Evolutionary conservation across 2,888 invertebrate species (phyloP).

Genomic region (Arenicola marina): DNA sequence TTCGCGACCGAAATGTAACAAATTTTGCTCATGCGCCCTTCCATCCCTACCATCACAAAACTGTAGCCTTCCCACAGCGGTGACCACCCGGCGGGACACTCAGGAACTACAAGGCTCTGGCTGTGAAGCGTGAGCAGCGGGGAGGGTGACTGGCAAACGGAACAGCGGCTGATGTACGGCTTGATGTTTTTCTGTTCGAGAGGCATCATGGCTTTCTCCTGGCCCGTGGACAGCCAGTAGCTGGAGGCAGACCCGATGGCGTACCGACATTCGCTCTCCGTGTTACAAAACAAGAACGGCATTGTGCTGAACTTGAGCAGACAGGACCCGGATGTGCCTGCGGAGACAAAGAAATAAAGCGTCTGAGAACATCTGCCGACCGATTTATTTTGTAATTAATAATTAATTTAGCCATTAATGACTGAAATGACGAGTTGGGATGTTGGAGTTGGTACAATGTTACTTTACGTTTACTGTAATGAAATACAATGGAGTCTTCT

Average conservation of each 20-base stretch:
- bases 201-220: slow-evolving; percentile 93
- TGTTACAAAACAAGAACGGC: slow-evolving; percentile 96
- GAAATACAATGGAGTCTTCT: too few species aligned
- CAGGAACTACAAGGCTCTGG: slow-evolving; percentile 78
- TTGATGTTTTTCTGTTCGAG: slow-evolving; percentile 69
- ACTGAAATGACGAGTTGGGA: too few species aligned
- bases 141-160: slow-evolving; percentile 86
- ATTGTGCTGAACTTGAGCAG: slow-evolving; percentile 88
- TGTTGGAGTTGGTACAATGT: too few species aligned
- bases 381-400: too few species aligned
- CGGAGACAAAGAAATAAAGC: too few species aligned
- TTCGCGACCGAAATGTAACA: not conserved
- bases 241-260: slow-evolving; percentile 95
- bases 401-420: too few species aligned
- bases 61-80: slow-evolving; percentile 96
- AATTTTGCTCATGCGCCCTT: not conserved
- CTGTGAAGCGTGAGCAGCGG: slow-evolving; percentile 93
- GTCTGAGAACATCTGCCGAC: too few species aligned
- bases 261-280: slow-evolving; percentile 92
- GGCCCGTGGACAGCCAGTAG: slow-evolving; percentile 91
- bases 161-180: slow-evolving; percentile 72
- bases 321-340: slow-evolving; percentile 85
- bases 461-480: too few species aligned
- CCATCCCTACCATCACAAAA: slow-evolving; percentile 96
- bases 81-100: slow-evolving; percentile 90